Evolutionary conservation across 2,113 vertebrate species (phyloP).

Genomic region (Oxygymnocypris stewartii): DNA sequence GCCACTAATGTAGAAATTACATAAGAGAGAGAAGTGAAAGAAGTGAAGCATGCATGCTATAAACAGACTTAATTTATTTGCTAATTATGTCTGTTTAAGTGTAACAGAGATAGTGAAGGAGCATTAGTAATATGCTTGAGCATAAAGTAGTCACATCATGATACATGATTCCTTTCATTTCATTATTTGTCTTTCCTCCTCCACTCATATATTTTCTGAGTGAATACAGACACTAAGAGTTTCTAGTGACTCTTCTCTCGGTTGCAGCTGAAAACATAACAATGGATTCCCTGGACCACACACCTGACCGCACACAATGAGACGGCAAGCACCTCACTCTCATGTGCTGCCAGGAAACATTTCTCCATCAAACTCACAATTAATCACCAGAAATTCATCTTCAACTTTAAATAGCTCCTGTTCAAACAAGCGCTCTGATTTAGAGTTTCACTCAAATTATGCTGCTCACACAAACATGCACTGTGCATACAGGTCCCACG

Average conservation of each 20-base stretch:
- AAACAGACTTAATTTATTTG: background rate
- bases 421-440: background rate
- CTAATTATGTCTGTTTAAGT: constrained; percentile 11
- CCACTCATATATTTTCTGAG: background rate
- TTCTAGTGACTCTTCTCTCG: background rate
- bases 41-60: background rate
- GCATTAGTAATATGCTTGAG: background rate
- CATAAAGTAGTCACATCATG: constrained; percentile 3
- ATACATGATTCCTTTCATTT: constrained; percentile 1
- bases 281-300: constrained; percentile 20
- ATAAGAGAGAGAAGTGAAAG: background rate
- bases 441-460: background rate
- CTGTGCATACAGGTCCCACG: background rate
- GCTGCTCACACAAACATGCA: background rate
- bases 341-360: constrained; percentile 26
- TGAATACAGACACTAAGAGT: background rate
- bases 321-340: constrained; percentile 18
- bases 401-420: background rate
- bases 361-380: background rate
- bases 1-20: background rate
- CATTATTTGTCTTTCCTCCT: constrained; percentile 11
- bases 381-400: background rate
- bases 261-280: background rate
- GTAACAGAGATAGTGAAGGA: background rate
- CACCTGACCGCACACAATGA: constrained; percentile 8